Percentiles rank a stretch among this genome's conserved stretches.
Conservation (phyloP, 2,888 invertebrate genomes). For the Carcina quercana region DNA sequence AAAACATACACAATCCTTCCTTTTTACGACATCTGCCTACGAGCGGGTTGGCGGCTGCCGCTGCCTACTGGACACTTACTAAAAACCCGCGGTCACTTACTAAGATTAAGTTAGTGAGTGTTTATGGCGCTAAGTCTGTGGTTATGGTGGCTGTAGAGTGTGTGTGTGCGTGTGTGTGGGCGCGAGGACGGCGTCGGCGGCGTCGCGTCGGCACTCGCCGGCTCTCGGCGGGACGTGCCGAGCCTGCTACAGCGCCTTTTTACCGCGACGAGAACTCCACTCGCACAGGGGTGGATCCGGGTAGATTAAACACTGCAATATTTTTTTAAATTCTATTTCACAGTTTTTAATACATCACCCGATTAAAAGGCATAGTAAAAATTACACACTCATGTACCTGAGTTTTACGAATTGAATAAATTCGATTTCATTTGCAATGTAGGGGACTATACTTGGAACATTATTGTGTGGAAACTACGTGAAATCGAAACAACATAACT, state of each 20-base stretch:
- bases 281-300: slow-evolving; percentile 12
- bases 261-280: slow-evolving; percentile 23
- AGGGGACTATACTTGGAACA: no score
- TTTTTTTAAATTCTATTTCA: not conserved
- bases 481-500: no score
- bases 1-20: not conserved
- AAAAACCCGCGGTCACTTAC: no score
- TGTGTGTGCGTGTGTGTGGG: no score
- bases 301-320: not conserved
- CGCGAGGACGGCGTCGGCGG: slow-evolving; percentile 13
- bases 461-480: no score
- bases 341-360: no score
- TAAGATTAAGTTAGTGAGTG: slow-evolving; percentile 24
- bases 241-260: slow-evolving; percentile 25
- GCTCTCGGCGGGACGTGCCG: slow-evolving; percentile 27
- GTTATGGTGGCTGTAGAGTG: no score
- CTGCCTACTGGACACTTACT: slow-evolving; percentile 22
- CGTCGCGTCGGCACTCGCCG: slow-evolving; percentile 21
- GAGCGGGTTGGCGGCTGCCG: no score
- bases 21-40: slow-evolving; percentile 7
- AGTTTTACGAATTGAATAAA: no score
- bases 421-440: no score
- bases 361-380: no score
- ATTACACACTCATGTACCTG: no score
- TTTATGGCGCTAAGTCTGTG: slow-evolving; percentile 19